A percentile compares a stretch with the other conserved stretches of the same genome.
These are phyloP conservation scores for Lanistes nyassanus DNA, from an alignment of 1,140 invertebrate genomes.

Conservation along the genomic window DNA sequence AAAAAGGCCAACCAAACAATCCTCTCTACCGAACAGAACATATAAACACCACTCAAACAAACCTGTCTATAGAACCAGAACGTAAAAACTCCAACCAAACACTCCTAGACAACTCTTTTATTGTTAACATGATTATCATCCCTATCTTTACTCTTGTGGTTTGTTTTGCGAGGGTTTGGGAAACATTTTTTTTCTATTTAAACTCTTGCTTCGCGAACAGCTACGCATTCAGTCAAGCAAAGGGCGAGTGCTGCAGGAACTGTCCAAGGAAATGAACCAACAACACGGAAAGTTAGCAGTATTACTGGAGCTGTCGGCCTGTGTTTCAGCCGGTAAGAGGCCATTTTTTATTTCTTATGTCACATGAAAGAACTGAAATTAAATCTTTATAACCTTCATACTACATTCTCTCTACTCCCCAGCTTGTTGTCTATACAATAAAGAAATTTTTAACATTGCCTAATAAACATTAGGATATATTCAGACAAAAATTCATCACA, in stretches of 20 bases:
- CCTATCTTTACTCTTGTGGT: background rate
- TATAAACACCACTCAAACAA: too few relatives aligned
- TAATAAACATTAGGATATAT: background rate
- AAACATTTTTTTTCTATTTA: background rate
- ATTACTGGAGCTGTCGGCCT: conserved; percentile 73
- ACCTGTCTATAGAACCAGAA: too few relatives aligned
- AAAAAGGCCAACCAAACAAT: too few relatives aligned
- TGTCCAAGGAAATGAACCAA: conserved; percentile 71
- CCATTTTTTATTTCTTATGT: background rate
- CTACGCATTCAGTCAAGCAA: conserved; percentile 75
- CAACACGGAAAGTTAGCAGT: conserved; percentile 71
- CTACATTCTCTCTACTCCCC: background rate
- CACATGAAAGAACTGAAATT: background rate
- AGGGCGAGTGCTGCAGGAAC: conserved; percentile 73
- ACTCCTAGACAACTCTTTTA: conserved; percentile 3
- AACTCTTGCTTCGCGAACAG: conserved; percentile 47
- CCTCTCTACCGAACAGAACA: too few relatives aligned
- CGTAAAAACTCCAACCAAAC: too few relatives aligned
- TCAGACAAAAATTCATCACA: too few relatives aligned
- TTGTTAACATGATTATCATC: conserved; percentile 32
- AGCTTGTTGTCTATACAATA: background rate
- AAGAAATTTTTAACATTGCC: background rate
- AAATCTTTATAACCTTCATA: background rate
- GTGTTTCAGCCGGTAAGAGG: conserved; percentile 68
- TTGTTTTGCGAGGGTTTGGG: background rate